Evolutionary conservation across 2,113 vertebrate species (phyloP), one percentile per base, ranked within the genome.

Genomic region (Pluvianellus socialis): DNA sequence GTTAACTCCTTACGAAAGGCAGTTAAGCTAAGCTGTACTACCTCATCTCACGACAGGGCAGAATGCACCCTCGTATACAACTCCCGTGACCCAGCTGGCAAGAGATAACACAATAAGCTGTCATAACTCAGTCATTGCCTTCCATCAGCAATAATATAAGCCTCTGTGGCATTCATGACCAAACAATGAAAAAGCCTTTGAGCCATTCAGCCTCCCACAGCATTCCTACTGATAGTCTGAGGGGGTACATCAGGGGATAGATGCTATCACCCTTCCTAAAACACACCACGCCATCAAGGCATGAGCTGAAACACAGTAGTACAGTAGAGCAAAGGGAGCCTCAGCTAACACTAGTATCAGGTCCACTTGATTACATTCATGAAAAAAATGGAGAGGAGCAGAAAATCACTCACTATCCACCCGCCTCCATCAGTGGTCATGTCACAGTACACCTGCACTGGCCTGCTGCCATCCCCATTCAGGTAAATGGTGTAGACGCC

Each of bases 401-500:
- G n/a, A 40, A 42, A 30, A 35, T 18, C 30, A 98, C 98, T 96
- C 98, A 99, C 98, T 81, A 97, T 98, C 99, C 99, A 99, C 79
- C 99, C 97, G 0, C 99, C 99, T 80, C 99, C 97, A 3, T 99
- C 99, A 0, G 98, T 99, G 72, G 98, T 97, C 99, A 99, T 99
- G 97, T 99, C 99, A 7, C 99, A 99, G 96, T 96, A 99, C 50
- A 98, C 99, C 86, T 98, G 97, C 30, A 98, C 58, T 1, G 98
- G 96, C 79, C 94, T 98, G 88, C 97, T 97, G 65, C 79, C 65
- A 20, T 99, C 97, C 7, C 97, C 91, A 0, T 97, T 97, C 58
- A 99, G 89, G 68, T 98, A 99, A 77, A 99, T 92, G 32, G 98
- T 99, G 88, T 98, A 98, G 45, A 98, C 33, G 3, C 98, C 98